These are phyloP conservation scores for Alouatta palliata DNA, from an alignment of 2,113 vertebrate species.

Conservation along the genomic window DNA sequence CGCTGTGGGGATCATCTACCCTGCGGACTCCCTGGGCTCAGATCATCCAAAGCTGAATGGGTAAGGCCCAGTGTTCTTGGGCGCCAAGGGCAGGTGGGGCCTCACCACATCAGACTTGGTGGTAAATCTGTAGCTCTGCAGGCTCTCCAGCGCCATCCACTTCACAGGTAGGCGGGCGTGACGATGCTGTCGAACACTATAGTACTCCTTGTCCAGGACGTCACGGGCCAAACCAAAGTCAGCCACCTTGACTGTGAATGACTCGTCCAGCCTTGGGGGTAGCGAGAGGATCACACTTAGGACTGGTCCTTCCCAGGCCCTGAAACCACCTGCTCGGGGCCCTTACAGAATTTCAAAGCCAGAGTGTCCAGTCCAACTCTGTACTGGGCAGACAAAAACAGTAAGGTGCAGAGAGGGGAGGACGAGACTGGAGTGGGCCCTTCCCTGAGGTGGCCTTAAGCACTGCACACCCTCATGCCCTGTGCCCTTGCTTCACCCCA, in stretches of 20 bases:
- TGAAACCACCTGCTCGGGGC: neutral
- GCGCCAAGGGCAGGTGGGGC: neutral
- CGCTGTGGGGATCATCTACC: neutral
- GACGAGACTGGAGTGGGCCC: neutral
- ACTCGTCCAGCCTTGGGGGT: constrained; percentile 92
- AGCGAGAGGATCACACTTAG: neutral
- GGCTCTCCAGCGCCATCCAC: constrained; percentile 98
- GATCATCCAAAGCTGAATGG: neutral
- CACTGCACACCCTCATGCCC: neutral
- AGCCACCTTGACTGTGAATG: constrained; percentile 95
- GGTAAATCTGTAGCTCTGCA: constrained; percentile 97
- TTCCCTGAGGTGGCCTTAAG: neutral
- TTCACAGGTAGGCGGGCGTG: constrained; percentile 95
- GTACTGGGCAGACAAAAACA: neutral
- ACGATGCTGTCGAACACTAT: constrained; percentile 91
- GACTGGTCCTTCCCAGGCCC: neutral
- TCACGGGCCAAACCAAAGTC: constrained; percentile 97
- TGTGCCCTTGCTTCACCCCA: neutral
- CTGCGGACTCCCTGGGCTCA: neutral
- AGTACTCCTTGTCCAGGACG: constrained; percentile 96
- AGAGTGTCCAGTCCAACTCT: neutral
- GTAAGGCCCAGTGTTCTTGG: neutral
- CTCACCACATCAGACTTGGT: constrained; percentile 97
- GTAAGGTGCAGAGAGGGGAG: neutral
- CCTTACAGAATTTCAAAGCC: neutral